Conservation (phyloP, 1,140 invertebrate genomes). For the Liolophura sinensis region DNA sequence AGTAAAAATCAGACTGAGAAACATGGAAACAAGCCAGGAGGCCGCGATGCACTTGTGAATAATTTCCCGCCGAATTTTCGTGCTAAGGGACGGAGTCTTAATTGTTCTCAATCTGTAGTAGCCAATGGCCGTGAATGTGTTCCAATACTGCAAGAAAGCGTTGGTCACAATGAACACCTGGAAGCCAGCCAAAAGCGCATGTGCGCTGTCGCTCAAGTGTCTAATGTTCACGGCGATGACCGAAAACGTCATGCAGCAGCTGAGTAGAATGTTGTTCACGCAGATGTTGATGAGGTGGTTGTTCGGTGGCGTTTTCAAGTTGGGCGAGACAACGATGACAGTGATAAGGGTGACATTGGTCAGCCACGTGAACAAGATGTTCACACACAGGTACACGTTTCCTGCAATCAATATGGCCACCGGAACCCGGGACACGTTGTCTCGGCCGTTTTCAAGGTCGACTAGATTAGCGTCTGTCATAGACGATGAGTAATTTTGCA, state of each 20-base stretch:
- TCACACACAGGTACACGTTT: constrained; percentile 21
- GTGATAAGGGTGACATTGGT: constrained; percentile 31
- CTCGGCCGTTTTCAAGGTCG: not conserved
- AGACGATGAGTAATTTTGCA: constrained; percentile 2
- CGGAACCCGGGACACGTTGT: constrained; percentile 15
- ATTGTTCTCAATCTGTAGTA: constrained; percentile 36
- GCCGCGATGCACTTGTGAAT: constrained; percentile 29
- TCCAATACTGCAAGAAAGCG: constrained; percentile 37
- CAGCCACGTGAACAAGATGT: constrained; percentile 20
- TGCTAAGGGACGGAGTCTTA: constrained; percentile 26
- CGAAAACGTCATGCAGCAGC: constrained; percentile 30
- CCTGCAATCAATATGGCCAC: constrained; percentile 15
- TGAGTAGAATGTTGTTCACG: constrained; percentile 35
- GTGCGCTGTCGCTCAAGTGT: constrained; percentile 3
- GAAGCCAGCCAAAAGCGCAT: constrained; percentile 21
- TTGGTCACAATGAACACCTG: constrained; percentile 36
- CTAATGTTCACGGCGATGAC: constrained; percentile 20
- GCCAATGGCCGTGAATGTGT: constrained; percentile 40
- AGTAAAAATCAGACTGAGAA: constrained; percentile 25
- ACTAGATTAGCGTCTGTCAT: not conserved
- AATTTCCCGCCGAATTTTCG: constrained; percentile 25
- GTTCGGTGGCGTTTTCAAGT: constrained; percentile 42
- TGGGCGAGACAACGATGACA: constrained; percentile 34
- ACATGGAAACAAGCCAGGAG: constrained; percentile 28
- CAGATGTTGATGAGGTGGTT: constrained; percentile 44